Evolutionary conservation across 92 coral and sea anemone genomes (phyloP), one percentile per base, ranked within the genome.

Genomic region (Epizoanthus stellaris): DNA sequence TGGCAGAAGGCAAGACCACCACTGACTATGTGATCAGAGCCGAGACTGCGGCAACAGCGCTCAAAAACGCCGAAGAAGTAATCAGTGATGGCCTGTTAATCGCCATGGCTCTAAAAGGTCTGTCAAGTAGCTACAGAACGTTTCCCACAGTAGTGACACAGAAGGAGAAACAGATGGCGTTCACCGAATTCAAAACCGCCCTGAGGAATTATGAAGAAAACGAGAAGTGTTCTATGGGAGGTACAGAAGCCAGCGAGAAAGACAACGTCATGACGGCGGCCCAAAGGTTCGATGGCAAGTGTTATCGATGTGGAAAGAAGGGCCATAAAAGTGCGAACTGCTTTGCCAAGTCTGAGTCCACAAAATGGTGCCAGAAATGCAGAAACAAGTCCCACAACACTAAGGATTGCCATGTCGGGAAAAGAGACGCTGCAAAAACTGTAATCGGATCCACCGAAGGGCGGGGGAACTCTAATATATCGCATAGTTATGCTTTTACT

Each of bases 131-230:
- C 64, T 85, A 84, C 67, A 89, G 76, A 67, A 88, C 91, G 43
- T 88, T 88, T 66, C 69, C 88, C 56, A 84, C 88, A 23, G 72
- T 88, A 13, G 88, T 89, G 34, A 58, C 73, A 23, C 89, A 85
- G 58, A 59, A 39, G 0, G 87, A 89, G 40, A 89, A 88, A 70
- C 61, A 82, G 75, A 73, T 74, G 71, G 73, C 73, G 20, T 82
- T 87, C 47, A 20, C 91, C 20, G 88, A 88, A n/a, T 88, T 88
- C 66, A 88, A 88, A 70, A 64, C 39, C 10, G 91, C 85, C 13
- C 75, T 88, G n/a, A 57, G 85, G 21, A 88, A 42, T 70, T 70
- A 84, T 71, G 88, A 83, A 59, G 85, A 84, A 74, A 88, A 59
- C 53, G 87, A 82, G 11, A 82, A 82, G 67, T 16, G 67, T n/a